A percentile compares a stretch with the other conserved stretches of the same genome.
phyloP scores from a whole-genome alignment of 92 coral and sea anemone species.

The Paramuricea clavata region DNA sequence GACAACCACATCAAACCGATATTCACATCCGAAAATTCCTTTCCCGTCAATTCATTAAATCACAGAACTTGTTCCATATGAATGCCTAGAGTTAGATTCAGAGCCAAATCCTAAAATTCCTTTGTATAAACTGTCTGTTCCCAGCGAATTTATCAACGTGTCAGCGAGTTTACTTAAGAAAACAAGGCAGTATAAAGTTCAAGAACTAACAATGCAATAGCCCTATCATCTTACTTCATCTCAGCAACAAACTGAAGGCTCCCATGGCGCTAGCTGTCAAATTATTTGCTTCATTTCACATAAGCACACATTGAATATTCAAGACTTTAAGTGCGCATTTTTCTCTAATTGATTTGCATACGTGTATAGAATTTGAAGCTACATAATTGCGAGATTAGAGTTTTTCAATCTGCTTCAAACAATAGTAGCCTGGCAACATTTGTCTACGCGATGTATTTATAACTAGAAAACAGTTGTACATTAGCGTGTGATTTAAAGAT shows the following conservation, averaged over 20 bases:
- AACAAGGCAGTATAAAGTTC: not conserved
- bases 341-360: conserved; percentile 21
- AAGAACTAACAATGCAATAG: not conserved
- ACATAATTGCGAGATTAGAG: not conserved
- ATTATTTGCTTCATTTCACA: conserved; percentile 9
- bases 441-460: not conserved
- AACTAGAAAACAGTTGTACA: not conserved
- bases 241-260: not conserved
- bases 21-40: not conserved
- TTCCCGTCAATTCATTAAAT: not conserved
- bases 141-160: not conserved
- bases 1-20: not conserved
- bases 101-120: no score
- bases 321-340: not conserved
- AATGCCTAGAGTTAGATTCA: not conserved
- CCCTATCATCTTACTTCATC: not conserved
- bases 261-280: not conserved
- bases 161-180: not conserved
- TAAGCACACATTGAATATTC: conserved; percentile 2
- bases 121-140: no score
- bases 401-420: not conserved
- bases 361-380: not conserved
- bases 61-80: not conserved
- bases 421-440: not conserved
- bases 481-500: not conserved